A percentile compares a stretch with the other conserved stretches of the same genome.
Conservation (phyloP, 2,888 invertebrate genomes). For the Coenonympha arcania region DNA sequence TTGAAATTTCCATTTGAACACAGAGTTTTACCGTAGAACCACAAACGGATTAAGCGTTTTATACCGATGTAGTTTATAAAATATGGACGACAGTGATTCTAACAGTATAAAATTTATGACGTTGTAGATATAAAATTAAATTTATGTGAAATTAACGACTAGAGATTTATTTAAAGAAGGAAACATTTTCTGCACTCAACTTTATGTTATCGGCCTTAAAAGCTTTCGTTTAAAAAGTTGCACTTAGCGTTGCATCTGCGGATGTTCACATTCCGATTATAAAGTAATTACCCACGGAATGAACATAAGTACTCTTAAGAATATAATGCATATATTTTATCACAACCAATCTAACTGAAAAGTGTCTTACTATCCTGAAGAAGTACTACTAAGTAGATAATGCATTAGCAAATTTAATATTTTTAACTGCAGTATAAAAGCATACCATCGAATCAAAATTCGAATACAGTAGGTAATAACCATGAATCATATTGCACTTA, state of each 20-base stretch:
- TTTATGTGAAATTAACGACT: conserved; percentile 12
- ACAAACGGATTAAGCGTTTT: background rate
- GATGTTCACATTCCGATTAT: background rate
- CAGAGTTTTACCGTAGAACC: background rate
- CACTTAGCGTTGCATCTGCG: background rate
- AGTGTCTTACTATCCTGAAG: too few relatives aligned
- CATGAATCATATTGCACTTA: too few relatives aligned
- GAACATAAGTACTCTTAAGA: too few relatives aligned
- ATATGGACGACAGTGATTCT: conserved; percentile 5
- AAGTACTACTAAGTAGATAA: too few relatives aligned
- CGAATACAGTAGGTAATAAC: too few relatives aligned
- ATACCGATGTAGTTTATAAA: background rate
- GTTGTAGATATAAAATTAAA: conserved; percentile 12
- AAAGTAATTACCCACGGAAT: too few relatives aligned
- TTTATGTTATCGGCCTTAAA: conserved; percentile 9
- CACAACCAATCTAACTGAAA: too few relatives aligned
- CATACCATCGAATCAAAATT: too few relatives aligned
- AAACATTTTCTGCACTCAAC: conserved; percentile 1
- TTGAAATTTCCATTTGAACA: background rate
- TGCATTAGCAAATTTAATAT: too few relatives aligned
- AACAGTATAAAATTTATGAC: conserved; percentile 9
- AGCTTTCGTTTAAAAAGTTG: conserved; percentile 11
- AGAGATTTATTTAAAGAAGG: conserved; percentile 8
- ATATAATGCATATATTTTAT: too few relatives aligned
- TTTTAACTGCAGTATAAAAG: too few relatives aligned